Percentiles rank a stretch among this genome's conserved stretches.
phyloP scores from a whole-genome alignment of 2,113 vertebrate species.

The Pituophis catenifer region DNA sequence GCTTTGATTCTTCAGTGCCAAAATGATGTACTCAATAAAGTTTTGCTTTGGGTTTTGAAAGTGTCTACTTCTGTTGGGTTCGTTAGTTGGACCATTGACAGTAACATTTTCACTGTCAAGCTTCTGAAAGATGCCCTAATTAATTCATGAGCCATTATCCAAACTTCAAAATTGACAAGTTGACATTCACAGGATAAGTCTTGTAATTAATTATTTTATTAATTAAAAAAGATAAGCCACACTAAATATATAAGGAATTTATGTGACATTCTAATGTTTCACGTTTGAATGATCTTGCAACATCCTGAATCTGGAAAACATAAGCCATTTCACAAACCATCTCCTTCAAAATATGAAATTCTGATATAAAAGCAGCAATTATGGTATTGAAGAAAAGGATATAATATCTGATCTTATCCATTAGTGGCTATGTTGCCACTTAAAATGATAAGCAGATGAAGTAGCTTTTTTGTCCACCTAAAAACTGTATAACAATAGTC shows the following conservation, averaged over 20 bases:
- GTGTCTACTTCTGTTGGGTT: too few relatives aligned
- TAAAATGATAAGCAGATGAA: neutral
- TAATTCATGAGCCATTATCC: too few relatives aligned
- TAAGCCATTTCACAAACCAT: neutral
- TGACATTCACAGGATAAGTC: neutral
- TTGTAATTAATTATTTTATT: neutral
- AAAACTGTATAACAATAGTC: neutral
- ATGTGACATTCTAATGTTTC: neutral
- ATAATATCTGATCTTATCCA: neutral
- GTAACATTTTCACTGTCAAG: neutral
- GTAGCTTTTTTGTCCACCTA: neutral
- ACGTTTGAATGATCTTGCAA: neutral
- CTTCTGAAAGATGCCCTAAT: too few relatives aligned
- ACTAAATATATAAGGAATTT: neutral
- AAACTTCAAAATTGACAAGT: too few relatives aligned
- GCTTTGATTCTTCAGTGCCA: too few relatives aligned
- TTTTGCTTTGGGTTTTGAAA: too few relatives aligned
- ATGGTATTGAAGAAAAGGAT: neutral
- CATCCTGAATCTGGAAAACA: neutral
- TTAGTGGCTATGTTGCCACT: neutral
- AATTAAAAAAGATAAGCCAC: neutral
- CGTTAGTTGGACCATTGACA: neutral
- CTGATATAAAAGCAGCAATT: neutral
- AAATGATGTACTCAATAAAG: too few relatives aligned
- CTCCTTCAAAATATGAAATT: neutral